A percentile compares a stretch with the other conserved stretches of the same genome.
phyloP scores from a whole-genome alignment of 1,140 invertebrate species.

The Aphis craccivora region DNA sequence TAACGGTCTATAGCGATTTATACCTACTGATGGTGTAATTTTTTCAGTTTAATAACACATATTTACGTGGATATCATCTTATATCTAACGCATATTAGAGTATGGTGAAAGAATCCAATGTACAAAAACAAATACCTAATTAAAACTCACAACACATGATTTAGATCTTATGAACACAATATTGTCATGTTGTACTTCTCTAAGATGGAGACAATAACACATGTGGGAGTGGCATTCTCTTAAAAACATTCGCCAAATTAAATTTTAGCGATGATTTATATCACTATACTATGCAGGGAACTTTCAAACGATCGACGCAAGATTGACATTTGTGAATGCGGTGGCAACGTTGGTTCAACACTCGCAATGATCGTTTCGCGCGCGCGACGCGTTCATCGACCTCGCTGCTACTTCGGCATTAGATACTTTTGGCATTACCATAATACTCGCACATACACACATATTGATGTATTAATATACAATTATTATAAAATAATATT shows the following conservation, averaged over 20 bases:
- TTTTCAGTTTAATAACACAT: not conserved
- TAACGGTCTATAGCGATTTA: not conserved
- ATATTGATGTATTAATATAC: not conserved
- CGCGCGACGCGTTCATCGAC: conserved; percentile 37
- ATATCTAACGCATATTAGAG: not conserved
- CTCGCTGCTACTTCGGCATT: not conserved
- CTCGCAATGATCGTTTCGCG: not conserved
- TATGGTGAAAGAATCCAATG: too few species aligned
- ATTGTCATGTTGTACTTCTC: not conserved
- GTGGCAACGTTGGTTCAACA: conserved; percentile 38
- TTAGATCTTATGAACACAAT: not conserved
- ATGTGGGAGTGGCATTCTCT: not conserved
- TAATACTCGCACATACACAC: not conserved
- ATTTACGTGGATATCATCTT: too few species aligned
- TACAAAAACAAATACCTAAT: not conserved
- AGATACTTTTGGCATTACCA: not conserved
- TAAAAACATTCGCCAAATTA: not conserved
- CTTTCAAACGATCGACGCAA: conserved; percentile 17
- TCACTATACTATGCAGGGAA: not conserved
- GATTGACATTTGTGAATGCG: not conserved
- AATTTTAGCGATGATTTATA: not conserved
- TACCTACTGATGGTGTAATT: not conserved
- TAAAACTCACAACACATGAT: not conserved
- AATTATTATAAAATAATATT: not conserved
- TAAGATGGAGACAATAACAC: not conserved